Base-by-base conservation (phyloP, 2,888 invertebrate genomes). In the Ormyrus thymus region DNA sequence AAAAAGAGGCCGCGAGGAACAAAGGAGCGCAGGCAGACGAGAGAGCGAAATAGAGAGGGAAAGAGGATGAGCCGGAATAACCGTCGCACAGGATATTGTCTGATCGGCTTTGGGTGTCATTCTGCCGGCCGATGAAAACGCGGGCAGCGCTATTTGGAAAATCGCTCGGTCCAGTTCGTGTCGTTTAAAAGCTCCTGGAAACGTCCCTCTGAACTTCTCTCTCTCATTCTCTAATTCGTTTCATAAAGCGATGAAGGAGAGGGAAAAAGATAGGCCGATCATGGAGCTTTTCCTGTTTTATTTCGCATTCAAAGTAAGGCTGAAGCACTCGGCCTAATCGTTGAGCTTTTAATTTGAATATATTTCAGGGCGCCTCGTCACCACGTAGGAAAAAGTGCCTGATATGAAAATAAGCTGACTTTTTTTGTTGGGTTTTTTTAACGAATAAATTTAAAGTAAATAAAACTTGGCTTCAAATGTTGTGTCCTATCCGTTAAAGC, bases 101-200 rank as follows among this genome's bases (percentile, higher is more conserved):
- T 61, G 75, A 79, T 79, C 79, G 79, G 79, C 74, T 79, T 79
- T 79, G 79, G 75, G 50, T 70, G 56, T 78, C 78, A 73, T 55
- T 73, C 66, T 29, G 43, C 45, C 56, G 29, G 59, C 15, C 9
- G 46, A 8, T 29, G 29, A 29, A 29, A 29, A 29, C 29, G 62
- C 43, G 29, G 4, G 29, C 43, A 29, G n/a, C 11, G 72, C 66
- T 45, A 65, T 65, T 66, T 74, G 43, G 66, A 65, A 74, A 74
- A 74, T 56, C 76, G 76, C 55, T 51, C 62, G 62, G 9, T 10
- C 61, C 29, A 29, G 50, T 6, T 13, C 56, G 50, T 76, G 76
- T 61, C 70, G 70, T 76, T 69, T 64, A 48, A 78, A 74, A 78
- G 59, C 65, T 46, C 55, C 69, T 45, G 74, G 58, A 68, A 46